Conservation (phyloP, 1,140 invertebrate species). For the Calliopsis andreniformis region DNA sequence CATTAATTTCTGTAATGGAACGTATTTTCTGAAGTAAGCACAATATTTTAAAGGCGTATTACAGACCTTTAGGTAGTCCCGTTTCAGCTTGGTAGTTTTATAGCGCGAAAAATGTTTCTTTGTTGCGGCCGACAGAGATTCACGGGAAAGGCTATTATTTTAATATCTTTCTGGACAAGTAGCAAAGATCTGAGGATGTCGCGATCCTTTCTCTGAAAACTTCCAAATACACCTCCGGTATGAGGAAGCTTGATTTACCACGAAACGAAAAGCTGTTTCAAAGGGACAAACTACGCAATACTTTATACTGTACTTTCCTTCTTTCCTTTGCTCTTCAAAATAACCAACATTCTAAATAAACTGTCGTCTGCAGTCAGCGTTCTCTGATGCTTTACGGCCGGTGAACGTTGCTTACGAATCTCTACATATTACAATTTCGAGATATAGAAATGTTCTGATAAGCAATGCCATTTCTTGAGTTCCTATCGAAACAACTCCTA, state of each 20-base stretch:
- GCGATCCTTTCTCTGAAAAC: constrained; percentile 28
- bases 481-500: too few species aligned
- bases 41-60: neutral
- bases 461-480: too few species aligned
- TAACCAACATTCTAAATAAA: constrained; percentile 37
- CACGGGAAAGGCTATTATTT: constrained; percentile 30
- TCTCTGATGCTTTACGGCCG: neutral
- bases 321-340: constrained; percentile 20
- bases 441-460: too few species aligned
- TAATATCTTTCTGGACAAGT: constrained; percentile 39
- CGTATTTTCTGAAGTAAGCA: neutral
- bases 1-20: neutral
- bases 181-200: constrained; percentile 28
- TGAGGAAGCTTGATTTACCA: constrained; percentile 30
- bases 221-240: constrained; percentile 32
- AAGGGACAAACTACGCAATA: constrained; percentile 24
- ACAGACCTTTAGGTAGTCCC: neutral
- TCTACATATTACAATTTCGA: too few species aligned
- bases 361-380: constrained; percentile 3
- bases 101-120: constrained; percentile 15
- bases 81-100: neutral
- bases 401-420: constrained; percentile 10
- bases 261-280: constrained; percentile 39
- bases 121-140: constrained; percentile 21
- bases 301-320: constrained; percentile 16